Evolutionary conservation across 2,113 vertebrate species (phyloP).

Genomic region (Entelurus aequoreus): DNA sequence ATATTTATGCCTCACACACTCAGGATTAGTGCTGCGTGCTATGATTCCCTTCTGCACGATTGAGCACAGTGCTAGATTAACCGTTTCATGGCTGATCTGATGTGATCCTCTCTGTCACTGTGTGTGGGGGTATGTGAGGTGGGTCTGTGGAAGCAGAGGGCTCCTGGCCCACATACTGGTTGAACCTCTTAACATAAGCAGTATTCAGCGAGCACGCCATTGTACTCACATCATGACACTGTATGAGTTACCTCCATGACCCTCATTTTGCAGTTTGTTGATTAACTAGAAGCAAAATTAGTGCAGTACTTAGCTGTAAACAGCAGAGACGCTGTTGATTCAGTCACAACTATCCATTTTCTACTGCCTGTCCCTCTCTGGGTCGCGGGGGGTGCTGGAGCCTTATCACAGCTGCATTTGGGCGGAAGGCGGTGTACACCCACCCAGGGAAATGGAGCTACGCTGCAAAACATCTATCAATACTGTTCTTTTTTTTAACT

Average conservation of each 20-base stretch:
- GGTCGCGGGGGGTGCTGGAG: too few species aligned
- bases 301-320: neutral
- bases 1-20: constrained; percentile 56
- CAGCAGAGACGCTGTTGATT: too few species aligned
- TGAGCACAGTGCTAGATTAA: constrained; percentile 62
- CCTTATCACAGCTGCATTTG: neutral
- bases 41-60: constrained; percentile 56
- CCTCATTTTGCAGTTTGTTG: neutral
- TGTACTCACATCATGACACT: neutral
- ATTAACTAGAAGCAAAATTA: too few species aligned
- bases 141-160: constrained; percentile 18
- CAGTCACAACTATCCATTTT: too few species aligned
- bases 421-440: neutral
- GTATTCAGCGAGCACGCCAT: constrained; percentile 11
- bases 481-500: too few species aligned
- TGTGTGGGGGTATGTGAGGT: neutral
- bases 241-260: neutral
- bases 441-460: too few species aligned
- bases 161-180: constrained; percentile 53
- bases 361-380: too few species aligned
- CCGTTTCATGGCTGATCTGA: constrained; percentile 60
- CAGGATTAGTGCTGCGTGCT: constrained; percentile 57
- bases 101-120: constrained; percentile 39
- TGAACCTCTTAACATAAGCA: constrained; percentile 39
- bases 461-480: too few species aligned